Conservation (phyloP, 1,140 invertebrate genomes). For the Ceratosolen fusciceps region DNA sequence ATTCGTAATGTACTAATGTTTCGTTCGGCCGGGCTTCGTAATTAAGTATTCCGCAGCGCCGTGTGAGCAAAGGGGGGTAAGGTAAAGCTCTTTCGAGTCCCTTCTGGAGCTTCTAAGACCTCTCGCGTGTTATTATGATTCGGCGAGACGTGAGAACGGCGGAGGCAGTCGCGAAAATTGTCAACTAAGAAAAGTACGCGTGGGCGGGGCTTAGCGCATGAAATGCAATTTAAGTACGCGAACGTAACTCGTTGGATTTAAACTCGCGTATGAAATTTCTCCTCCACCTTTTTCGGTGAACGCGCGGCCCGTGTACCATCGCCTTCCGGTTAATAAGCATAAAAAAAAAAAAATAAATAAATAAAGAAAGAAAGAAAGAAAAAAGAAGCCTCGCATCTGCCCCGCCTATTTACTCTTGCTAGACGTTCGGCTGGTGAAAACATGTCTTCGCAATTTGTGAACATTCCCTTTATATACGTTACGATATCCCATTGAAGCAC, state of each 20-base stretch:
- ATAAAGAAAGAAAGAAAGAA: no score
- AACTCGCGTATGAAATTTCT: neutral
- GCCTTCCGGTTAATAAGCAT: constrained; percentile 7
- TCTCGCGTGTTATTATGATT: no score
- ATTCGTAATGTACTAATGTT: no score
- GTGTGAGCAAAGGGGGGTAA: no score
- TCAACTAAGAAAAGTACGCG: neutral
- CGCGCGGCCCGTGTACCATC: neutral
- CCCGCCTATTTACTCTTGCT: neutral
- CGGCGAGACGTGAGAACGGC: no score
- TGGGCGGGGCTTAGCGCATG: neutral
- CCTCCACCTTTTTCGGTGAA: neutral
- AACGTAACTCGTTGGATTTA: constrained; percentile 9
- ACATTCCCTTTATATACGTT: neutral
- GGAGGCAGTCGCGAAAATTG: constrained; percentile 18
- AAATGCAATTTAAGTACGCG: constrained; percentile 16
- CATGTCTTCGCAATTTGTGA: neutral
- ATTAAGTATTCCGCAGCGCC: no score
- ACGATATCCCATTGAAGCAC: neutral
- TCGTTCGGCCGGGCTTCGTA: no score
- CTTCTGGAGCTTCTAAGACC: no score
- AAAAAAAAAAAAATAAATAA: no score
- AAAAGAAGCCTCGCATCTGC: neutral
- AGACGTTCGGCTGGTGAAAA: neutral
- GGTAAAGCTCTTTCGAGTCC: no score